Evolutionary conservation across 2,113 vertebrate species (phyloP).

Genomic region (Mormoops blainvillei): DNA sequence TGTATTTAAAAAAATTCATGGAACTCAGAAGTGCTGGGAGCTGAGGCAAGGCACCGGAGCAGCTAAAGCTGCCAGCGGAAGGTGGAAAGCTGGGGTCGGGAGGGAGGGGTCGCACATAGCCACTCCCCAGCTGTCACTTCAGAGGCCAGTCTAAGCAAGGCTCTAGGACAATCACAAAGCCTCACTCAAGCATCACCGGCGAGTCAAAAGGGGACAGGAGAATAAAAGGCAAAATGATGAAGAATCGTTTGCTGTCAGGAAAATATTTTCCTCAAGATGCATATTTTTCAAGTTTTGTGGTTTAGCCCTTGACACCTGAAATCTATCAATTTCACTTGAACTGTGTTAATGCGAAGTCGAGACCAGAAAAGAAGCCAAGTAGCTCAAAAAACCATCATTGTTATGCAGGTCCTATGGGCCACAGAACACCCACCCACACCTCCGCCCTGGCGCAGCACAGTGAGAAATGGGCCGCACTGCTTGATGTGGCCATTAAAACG

Average conservation of each 20-base stretch:
- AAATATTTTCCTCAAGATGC: neutral
- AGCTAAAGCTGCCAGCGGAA: too few species aligned
- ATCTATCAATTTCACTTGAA: neutral
- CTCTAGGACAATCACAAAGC: neutral
- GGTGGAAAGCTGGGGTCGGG: neutral
- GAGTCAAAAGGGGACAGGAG: neutral
- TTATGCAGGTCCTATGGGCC: neutral
- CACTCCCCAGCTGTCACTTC: neutral
- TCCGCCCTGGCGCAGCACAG: neutral
- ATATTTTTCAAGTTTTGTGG: neutral
- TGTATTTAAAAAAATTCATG: neutral
- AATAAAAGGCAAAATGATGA: neutral
- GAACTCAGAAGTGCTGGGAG: neutral
- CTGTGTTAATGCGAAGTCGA: neutral
- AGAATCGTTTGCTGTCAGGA: neutral
- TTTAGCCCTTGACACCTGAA: neutral
- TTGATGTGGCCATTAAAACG: neutral
- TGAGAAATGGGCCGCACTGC: neutral
- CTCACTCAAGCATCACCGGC: neutral
- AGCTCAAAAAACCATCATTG: neutral
- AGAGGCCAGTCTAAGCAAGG: neutral
- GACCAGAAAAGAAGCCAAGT: neutral
- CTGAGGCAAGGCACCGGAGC: rapidly evolving
- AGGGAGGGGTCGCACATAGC: rapidly evolving
- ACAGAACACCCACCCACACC: neutral